Evolutionary conservation across 1,140 invertebrate genomes (phyloP).

Genomic region (Aphaenogaster floridana): DNA sequence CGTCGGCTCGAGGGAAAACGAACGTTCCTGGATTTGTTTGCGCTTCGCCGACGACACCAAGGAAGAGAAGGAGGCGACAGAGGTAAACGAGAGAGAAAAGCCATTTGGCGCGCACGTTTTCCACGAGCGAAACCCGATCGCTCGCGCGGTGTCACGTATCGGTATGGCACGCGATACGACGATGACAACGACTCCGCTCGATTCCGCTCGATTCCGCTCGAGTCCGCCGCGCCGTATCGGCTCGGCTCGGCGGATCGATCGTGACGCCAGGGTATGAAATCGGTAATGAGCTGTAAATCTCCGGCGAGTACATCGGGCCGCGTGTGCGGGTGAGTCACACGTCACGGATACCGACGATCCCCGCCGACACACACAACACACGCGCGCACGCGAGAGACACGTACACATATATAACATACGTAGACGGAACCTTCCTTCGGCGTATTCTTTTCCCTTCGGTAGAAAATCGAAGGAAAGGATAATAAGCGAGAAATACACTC

Average conservation of each 20-base stretch:
- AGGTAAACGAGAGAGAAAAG: slow-evolving; percentile 18
- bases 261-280: slow-evolving; percentile 82
- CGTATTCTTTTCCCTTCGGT: slow-evolving; percentile 77
- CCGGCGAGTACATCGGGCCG: slow-evolving; percentile 59
- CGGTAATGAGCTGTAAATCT: slow-evolving; percentile 86
- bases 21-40: neutral
- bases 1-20: neutral
- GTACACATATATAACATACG: slow-evolving; percentile 75
- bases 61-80: neutral
- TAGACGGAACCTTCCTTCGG: slow-evolving; percentile 68
- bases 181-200: neutral
- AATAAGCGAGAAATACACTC: slow-evolving; percentile 86
- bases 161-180: slow-evolving; percentile 31
- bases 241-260: slow-evolving; percentile 64
- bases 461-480: slow-evolving; percentile 85
- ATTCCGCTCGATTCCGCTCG: slow-evolving; percentile 33
- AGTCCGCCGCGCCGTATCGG: neutral
- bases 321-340: slow-evolving; percentile 78
- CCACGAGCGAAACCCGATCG: slow-evolving; percentile 47
- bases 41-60: neutral
- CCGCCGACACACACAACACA: slow-evolving; percentile 46
- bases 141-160: slow-evolving; percentile 49
- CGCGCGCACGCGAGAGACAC: neutral
- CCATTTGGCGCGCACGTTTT: slow-evolving; percentile 56
- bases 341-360: slow-evolving; percentile 73